Evolutionary conservation across 2,888 invertebrate genomes (phyloP), one percentile per base, ranked within the genome.

Genomic region (Brassicogethes aeneus): DNA sequence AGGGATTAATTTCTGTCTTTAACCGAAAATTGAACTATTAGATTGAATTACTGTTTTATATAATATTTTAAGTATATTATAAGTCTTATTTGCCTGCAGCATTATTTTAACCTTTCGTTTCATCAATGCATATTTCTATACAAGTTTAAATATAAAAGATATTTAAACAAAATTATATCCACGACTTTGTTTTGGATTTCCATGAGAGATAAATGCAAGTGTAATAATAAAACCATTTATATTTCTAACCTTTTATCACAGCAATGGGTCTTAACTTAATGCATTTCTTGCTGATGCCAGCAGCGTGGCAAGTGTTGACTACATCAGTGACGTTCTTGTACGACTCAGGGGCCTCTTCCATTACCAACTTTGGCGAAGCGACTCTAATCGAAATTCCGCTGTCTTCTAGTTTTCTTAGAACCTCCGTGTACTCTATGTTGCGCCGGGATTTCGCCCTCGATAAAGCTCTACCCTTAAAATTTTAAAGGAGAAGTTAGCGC

Each of bases 261-360:
- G 97, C 99, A 61, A 99, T 93, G 0, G 99, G 99, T 54, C 94
- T 76, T 56, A 99, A 73, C 70, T 99, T 97, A 31, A 99, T 87
- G 57, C 91, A 83, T 66, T 97, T 99, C 64, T 92, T 90, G 60
- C 95, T 95, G 43, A 99, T 95, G 12, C 97, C 97, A 29, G 94
- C 99, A 15, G 83, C 84, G 65, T 99, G 95, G 59, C 99, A 99
- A 2, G 99, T 99, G 65, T 99, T 81, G 0, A 99, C 99, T 5
- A 99, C 99, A 72, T 99, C 99, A 0, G 95, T 97, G 0, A 99
- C 99, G 72, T 99, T 93, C 71, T 99, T 99, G 69, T 99, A 99
- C 0, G 97, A 97, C 62, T 97, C 95, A 0, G 99, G 99, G 2
- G 99, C 93, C 73, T 99, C 99, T 71, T 99, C 99, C 97, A 99